Base-by-base conservation (phyloP, 2,113 vertebrate species). In the Paradoxurus hermaphroditus region DNA sequence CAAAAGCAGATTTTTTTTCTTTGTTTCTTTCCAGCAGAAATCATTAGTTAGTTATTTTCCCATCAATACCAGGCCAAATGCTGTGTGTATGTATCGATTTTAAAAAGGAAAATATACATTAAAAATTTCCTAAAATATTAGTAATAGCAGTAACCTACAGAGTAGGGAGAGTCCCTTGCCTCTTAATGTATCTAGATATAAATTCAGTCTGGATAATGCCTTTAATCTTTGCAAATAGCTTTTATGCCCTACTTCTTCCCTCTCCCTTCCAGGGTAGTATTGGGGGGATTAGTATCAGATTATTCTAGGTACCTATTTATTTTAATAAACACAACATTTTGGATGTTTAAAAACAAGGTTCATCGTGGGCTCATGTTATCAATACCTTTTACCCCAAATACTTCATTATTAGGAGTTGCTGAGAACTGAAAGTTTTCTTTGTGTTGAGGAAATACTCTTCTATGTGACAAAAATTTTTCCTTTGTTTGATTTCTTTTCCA, bases 21-120 rank as follows among this genome's bases (percentile, higher is more conserved):
- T 91, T 53, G 12, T 96, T 95, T 18, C 25, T 95, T 92, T 96
- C 62, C 34, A 93, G 14, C 25, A 94, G 51, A 95, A 89, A 95
- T 84, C 29, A 21, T 91, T 59, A 90, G 53, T 97, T 46, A 36
- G 44, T 65, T 94, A 67, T 46, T 92, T 97, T 56, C 4, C 39
- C 39, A 46, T 67, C 11, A 89, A 46, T 87, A 90, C 15, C n/a
- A 93, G 78, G 51, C 25, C 77, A 97, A 78, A 89, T 95, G 62
- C 84, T 95, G 5, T 95, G 25, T 77, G 4, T 83, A 27, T 63
- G 8, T 90, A 90, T 86, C 95, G 78, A 90, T 97, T 95, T 72
- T 56, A 51, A 87, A 92, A 92, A 90, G 10, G 18, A 91, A 93
- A 94, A 49, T 95, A 41, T 90, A 86, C 59, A 46, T 49, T 75